A percentile compares a stretch with the other conserved stretches of the same genome.
Conservation (phyloP, 2,113 vertebrate genomes). For the Carollia perspicillata region DNA sequence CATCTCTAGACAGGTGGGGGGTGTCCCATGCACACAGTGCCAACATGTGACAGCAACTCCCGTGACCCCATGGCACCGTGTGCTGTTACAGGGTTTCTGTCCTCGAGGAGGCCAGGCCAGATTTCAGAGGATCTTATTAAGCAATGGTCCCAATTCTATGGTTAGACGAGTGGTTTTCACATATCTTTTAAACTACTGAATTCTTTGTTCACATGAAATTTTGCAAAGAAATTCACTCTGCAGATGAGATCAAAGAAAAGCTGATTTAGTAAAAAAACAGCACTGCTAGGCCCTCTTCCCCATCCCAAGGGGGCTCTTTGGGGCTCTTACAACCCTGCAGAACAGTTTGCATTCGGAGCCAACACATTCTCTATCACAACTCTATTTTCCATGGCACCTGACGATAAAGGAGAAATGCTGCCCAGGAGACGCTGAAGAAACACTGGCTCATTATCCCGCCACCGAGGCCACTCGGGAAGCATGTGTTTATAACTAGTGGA, state of each 20-base stretch:
- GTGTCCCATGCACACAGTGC: not conserved
- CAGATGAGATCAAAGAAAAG: not conserved
- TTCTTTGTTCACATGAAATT: not conserved
- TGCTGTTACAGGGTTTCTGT: not conserved
- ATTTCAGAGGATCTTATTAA: not conserved
- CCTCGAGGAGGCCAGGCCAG: not conserved
- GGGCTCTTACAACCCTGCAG: not conserved
- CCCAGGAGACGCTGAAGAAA: not conserved
- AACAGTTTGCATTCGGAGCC: not conserved
- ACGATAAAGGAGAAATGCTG: not conserved
- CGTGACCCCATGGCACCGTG: not conserved
- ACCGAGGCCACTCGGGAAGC: not conserved
- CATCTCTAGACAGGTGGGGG: not conserved
- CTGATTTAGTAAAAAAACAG: not conserved
- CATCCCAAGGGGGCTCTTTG: not conserved
- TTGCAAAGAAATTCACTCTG: not conserved
- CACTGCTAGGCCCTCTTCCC: not conserved
- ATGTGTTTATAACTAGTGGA: not conserved
- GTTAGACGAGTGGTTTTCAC: not conserved
- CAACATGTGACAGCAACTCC: not conserved
- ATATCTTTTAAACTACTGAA: constrained; percentile 17
- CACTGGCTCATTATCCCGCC: not conserved
- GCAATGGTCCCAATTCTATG: not conserved
- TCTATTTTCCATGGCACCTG: not conserved
- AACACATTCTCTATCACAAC: not conserved